phyloP scores from a whole-genome alignment of 2,797 vertebrate species.

The Astyanax mexicanus region DNA sequence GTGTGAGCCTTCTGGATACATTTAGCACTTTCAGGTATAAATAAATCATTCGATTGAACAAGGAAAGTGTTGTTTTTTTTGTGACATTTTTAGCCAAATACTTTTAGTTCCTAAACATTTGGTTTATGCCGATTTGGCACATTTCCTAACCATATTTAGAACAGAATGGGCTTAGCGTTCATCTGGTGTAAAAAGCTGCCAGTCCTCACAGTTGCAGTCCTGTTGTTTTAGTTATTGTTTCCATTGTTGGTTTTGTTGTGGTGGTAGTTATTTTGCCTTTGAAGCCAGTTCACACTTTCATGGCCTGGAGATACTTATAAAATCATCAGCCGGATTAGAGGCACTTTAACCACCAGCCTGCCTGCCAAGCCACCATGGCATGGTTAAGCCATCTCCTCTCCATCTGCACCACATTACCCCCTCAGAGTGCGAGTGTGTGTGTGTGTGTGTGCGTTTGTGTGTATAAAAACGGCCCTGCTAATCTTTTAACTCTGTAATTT shows the following conservation, averaged over 20 bases:
- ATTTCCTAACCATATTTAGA: too few relatives aligned
- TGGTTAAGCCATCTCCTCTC: constrained; percentile 36
- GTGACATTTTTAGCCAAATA: too few relatives aligned
- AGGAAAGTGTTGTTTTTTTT: too few relatives aligned
- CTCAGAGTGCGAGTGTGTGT: constrained; percentile 14
- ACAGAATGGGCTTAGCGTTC: not conserved
- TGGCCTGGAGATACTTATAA: constrained; percentile 43
- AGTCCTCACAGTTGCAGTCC: not conserved
- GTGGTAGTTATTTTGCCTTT: constrained; percentile 31
- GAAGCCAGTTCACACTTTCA: constrained; percentile 39
- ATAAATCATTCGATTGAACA: too few relatives aligned
- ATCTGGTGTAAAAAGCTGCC: not conserved
- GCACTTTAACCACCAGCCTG: constrained; percentile 26
- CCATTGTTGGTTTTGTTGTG: not conserved
- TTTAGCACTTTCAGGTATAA: too few relatives aligned
- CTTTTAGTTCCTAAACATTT: too few relatives aligned
- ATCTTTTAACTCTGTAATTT: constrained; percentile 26
- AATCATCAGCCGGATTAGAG: constrained; percentile 48
- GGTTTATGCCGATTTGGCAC: too few relatives aligned
- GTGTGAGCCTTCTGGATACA: too few relatives aligned
- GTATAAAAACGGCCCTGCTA: constrained; percentile 22
- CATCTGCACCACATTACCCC: constrained; percentile 47
- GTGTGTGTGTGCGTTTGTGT: constrained; percentile 25
- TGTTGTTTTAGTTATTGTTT: not conserved
- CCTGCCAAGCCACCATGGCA: constrained; percentile 32